These are phyloP conservation scores for Centropristis striata DNA, from an alignment of 2,113 vertebrate species.

Conservation along the genomic window DNA sequence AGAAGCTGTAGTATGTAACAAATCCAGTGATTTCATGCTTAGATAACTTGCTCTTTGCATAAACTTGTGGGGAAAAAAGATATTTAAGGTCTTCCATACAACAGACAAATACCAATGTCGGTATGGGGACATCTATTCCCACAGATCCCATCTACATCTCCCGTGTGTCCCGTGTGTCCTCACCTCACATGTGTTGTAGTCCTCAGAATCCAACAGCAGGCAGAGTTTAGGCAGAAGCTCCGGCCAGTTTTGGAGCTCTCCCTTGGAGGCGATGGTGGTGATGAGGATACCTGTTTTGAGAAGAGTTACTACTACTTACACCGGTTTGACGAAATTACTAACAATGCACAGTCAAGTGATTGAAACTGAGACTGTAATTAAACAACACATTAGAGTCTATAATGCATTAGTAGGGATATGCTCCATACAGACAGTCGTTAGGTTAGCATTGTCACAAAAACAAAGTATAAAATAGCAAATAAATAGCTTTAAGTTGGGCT, in stretches of 20 bases:
- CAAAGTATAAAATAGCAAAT: neutral
- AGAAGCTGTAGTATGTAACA: neutral
- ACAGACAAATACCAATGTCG: neutral
- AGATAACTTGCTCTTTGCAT: neutral
- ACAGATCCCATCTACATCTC: neutral
- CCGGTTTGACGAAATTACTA: neutral
- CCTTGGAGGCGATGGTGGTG: conserved; percentile 98
- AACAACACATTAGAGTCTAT: too few species aligned
- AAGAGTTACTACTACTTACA: neutral
- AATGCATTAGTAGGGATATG: neutral
- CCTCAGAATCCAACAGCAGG: conserved; percentile 95
- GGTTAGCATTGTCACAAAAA: neutral
- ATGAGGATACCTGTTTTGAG: conserved; percentile 92
- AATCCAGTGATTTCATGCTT: neutral
- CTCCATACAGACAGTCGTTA: neutral
- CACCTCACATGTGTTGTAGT: conserved; percentile 99
- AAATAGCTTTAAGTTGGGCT: neutral
- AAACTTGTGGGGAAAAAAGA: neutral
- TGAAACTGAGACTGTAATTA: neutral
- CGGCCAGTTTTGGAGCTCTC: conserved; percentile 97
- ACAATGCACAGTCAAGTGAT: neutral
- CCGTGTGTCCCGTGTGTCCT: conserved; percentile 51
- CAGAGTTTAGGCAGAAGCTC: conserved; percentile 97
- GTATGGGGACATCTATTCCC: neutral
- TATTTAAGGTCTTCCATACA: too few species aligned